Evolutionary conservation across 2,888 invertebrate genomes (phyloP).

Genomic region (Phalera bucephala): DNA sequence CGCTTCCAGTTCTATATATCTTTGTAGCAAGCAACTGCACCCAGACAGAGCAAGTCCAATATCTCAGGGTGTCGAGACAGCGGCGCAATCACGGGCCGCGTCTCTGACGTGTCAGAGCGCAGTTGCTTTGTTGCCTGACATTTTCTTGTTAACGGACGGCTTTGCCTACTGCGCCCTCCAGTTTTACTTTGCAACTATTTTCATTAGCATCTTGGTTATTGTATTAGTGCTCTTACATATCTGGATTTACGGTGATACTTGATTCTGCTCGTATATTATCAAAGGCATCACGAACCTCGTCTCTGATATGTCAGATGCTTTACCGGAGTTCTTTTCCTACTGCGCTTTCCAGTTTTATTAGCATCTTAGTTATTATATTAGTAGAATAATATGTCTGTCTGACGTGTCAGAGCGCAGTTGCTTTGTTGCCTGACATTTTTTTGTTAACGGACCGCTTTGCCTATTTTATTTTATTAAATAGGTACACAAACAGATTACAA

Average conservation of each 20-base stretch:
- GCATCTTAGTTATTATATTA: too few relatives aligned
- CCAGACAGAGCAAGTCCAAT: conserved; percentile 67
- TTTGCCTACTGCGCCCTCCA: conserved; percentile 40
- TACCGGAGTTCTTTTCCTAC: too few relatives aligned
- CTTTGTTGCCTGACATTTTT: conserved; percentile 72
- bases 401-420: conserved; percentile 55
- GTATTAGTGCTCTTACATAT: neutral
- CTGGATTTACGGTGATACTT: too few relatives aligned
- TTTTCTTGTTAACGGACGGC: conserved; percentile 69
- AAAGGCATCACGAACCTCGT: too few relatives aligned
- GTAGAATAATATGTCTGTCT: too few relatives aligned
- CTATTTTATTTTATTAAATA: too few relatives aligned
- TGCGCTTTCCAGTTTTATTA: too few relatives aligned
- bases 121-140: conserved; percentile 68
- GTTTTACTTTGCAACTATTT: conserved; percentile 25
- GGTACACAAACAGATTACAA: too few relatives aligned
- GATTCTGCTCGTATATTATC: too few relatives aligned
- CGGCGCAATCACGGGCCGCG: conserved; percentile 63
- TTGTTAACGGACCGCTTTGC: conserved; percentile 59
- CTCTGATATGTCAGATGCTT: too few relatives aligned
- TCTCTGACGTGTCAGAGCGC: conserved; percentile 54
- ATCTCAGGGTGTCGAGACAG: conserved; percentile 72
- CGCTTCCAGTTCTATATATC: conserved; percentile 38
- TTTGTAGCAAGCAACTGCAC: conserved; percentile 41
- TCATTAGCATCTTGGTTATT: conserved; percentile 5